These are phyloP conservation scores for Euzetes globulus DNA, from an alignment of 2,888 invertebrate species.

Conservation along the genomic window DNA sequence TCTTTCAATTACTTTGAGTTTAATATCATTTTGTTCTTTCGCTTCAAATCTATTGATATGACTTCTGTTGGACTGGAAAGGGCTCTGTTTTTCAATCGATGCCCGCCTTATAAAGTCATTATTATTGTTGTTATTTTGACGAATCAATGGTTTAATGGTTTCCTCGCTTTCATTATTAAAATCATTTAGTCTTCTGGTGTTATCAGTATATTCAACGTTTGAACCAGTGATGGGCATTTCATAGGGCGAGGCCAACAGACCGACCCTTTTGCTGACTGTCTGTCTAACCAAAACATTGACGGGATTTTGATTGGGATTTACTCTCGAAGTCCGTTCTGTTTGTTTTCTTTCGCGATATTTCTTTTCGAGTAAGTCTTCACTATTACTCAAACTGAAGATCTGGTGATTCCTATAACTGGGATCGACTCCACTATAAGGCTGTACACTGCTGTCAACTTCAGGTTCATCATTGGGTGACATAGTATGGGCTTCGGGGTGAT, in stretches of 20 bases:
- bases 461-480: not conserved
- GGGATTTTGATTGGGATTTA: not conserved
- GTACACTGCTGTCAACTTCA: not conserved
- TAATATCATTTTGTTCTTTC: too few species aligned
- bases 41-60: too few species aligned
- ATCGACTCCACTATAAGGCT: not conserved
- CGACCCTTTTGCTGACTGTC: not conserved
- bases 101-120: too few species aligned
- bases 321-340: not conserved
- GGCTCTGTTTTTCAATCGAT: too few species aligned
- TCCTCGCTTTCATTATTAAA: not conserved
- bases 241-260: not conserved
- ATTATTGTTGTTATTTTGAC: too few species aligned
- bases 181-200: too few species aligned
- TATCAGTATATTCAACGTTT: too few species aligned
- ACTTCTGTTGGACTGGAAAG: too few species aligned
- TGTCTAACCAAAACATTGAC: not conserved
- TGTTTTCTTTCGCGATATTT: not conserved
- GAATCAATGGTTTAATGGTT: not conserved
- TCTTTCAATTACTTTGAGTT: too few species aligned
- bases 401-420: not conserved
- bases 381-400: constrained; percentile 24
- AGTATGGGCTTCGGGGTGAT: constrained; percentile 34
- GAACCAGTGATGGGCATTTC: too few species aligned
- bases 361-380: constrained; percentile 3